Base-by-base conservation (phyloP, 2,888 invertebrate species). In the Lycaena phlaeas region DNA sequence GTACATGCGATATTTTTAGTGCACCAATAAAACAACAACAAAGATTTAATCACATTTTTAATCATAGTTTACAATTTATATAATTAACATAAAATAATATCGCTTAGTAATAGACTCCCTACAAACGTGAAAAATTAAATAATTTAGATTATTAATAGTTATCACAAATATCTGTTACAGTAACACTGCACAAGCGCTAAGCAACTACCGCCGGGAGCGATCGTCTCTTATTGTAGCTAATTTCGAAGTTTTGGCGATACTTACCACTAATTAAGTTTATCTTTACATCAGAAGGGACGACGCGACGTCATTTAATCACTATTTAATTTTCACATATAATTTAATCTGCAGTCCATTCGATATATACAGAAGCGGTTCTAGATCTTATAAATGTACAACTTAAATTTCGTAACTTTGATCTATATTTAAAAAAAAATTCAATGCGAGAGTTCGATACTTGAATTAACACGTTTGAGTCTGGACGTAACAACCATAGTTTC, bases 61-160 rank as follows among this genome's bases (percentile, higher is more conserved):
- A 71, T 82, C 59, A 68, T 53, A 53, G 64, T 70, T 70, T 77
- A 78, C 69, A 73, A 54, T 68, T 69, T 64, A 70, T 67, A 75
- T 62, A 65, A 64, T 72, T 68, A 63, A 72, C 64, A 63, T 75
- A 76, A 73, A 64, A 66, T 69, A 70, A 66, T 69, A 70, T 71
- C 66, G 64, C 73, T 76, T 79, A 77, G 45, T 57, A 59, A 69
- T 73, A 69, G 53, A 59, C 64, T 70, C 64, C 61, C 79, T 78
- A 78, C 74, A 77, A 79, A 79, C 70, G 79, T 82, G 81, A 81
- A 84, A 82, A 81, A 81, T 79, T 79, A 79, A 81, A 84, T 84
- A 84, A 84, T 81, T 82, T 84, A 82, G 75, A 75, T 79, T 62
- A 71, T 75, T 78, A 75, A 72, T 69, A 73, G 69, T 79, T 82